Conservation (phyloP, 2,888 invertebrate genomes). For the Melikaiella ostensackeni region DNA sequence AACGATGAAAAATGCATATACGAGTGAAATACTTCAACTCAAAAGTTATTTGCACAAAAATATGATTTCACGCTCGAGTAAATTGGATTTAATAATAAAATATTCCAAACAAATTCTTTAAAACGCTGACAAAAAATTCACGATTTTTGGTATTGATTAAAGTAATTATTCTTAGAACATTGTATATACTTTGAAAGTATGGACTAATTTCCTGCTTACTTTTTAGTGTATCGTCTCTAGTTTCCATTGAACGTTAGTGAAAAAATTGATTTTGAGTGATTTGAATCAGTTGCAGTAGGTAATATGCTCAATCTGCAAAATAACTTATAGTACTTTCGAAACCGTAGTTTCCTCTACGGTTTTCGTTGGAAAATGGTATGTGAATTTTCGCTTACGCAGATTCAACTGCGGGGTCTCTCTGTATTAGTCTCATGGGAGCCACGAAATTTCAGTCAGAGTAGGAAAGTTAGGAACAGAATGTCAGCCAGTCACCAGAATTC, state of each 20-base stretch:
- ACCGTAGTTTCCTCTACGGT: neutral
- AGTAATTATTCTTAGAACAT: no score
- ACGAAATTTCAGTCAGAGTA: conserved; percentile 20
- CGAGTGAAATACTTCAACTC: conserved; percentile 19
- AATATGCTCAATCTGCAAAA: neutral
- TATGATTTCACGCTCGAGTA: neutral
- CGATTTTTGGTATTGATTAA: neutral
- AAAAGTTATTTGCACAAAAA: neutral
- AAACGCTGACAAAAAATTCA: neutral
- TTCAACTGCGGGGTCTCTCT: neutral
- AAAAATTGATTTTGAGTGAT: neutral
- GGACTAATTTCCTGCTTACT: no score
- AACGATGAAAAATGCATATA: conserved; percentile 2
- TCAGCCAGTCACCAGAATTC: conserved; percentile 1
- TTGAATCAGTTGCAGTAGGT: neutral
- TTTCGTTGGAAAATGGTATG: neutral
- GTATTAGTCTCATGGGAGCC: neutral
- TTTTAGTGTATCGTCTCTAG: no score
- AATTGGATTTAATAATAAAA: neutral
- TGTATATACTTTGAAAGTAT: no score
- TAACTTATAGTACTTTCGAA: neutral
- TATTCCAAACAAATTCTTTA: neutral
- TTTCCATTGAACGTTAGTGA: no score
- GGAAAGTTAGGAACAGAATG: conserved; percentile 17
- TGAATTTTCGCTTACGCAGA: conserved; percentile 24